Evolutionary conservation across 2,113 vertebrate species (phyloP), one percentile per base, ranked within the genome.

Genomic region (Phyllopteryx taeniolatus): DNA sequence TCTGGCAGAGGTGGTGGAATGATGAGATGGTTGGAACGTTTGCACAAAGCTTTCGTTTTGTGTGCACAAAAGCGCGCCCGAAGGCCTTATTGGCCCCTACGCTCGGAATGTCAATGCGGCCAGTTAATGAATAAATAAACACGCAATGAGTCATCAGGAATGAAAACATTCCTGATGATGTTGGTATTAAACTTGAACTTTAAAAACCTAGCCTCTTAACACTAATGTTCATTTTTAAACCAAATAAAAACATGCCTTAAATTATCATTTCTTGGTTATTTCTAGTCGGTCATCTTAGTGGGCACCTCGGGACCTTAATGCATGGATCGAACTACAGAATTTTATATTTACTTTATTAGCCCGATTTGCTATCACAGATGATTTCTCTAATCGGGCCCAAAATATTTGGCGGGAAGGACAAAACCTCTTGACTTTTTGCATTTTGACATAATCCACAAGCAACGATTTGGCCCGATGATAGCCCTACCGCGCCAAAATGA

Each of bases 11-110:
- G 42, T 2, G 15, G 61, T 74, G 73, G 63, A 76, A 67, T 59
- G 56, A 39, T 60, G 63, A 78, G 75, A 76, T 8, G 39, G 73
- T 61, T 35, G 31, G 31, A 61, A 67, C 42, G 57, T 61, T 46
- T 44, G 53, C 69, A 72, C 65, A 63, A 61, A 35, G 59, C 59
- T 61, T 61, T 61, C 7, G 31, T 61, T 61, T 31, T 13, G 10
- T 31, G 27, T 17, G 31, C 53, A 51, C 49, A 51, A 51, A 51
- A 51, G 17, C 56, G 10, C 56, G 56, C 56, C 27, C 27, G 56
- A 13, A 27, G 56, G 56, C 22, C 56, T 59, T 31, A 31, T 31
- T 13, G 56, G 10, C 56, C 22, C 11, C 27, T 14, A 27, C 27
- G 22, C 11, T 31, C 11, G 12, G 22, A 59, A 56, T 56, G 56